Evolutionary conservation across 2,797 vertebrate species (phyloP).

Genomic region (Tapera naevia): DNA sequence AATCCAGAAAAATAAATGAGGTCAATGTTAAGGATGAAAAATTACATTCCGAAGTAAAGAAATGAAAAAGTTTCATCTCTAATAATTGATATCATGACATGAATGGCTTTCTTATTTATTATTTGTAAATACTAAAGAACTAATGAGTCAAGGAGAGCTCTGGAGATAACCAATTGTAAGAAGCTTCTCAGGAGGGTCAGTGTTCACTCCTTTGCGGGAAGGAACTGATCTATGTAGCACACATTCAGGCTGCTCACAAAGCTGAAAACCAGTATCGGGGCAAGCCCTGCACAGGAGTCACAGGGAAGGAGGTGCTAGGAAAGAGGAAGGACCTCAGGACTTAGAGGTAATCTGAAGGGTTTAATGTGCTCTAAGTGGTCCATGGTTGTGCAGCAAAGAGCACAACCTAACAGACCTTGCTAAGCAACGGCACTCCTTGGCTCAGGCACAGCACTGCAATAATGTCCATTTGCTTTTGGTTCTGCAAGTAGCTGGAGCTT

Average conservation of each 20-base stretch:
- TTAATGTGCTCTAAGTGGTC: background rate
- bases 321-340: background rate
- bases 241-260: background rate
- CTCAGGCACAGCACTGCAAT: background rate
- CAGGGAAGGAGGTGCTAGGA: background rate
- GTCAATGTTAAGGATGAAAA: conserved; percentile 15
- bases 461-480: background rate
- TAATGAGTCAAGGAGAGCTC: background rate
- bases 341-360: background rate
- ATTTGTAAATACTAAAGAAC: background rate
- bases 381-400: background rate
- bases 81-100: background rate
- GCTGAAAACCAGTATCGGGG: background rate
- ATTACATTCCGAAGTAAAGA: conserved; percentile 8
- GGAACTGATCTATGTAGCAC: background rate
- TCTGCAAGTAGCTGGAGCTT: background rate
- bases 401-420: background rate
- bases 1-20: background rate
- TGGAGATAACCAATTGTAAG: background rate
- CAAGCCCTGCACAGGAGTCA: background rate
- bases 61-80: background rate
- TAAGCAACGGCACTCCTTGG: background rate
- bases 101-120: background rate
- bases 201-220: background rate
- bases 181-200: background rate